Conservation (phyloP, 2,888 invertebrate species). For the Drosophila helvetica region DNA sequence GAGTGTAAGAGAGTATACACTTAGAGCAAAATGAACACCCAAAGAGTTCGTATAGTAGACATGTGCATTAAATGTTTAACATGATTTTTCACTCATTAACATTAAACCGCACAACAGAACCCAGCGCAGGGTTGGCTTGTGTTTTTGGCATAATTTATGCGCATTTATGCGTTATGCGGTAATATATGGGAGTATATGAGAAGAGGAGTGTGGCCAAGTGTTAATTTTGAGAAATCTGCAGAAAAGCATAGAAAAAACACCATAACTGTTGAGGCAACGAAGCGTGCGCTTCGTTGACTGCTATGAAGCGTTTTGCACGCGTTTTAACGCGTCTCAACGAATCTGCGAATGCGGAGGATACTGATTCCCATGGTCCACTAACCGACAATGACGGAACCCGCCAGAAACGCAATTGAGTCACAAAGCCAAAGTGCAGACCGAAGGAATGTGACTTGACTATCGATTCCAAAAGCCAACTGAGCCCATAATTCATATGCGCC, state of each 20-base stretch:
- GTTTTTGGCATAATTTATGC: constrained; percentile 79
- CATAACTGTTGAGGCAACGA: constrained; percentile 27
- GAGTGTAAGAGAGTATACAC: constrained; percentile 7
- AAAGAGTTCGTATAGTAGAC: constrained; percentile 42
- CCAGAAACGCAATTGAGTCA: constrained; percentile 41
- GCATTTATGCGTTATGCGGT: constrained; percentile 40
- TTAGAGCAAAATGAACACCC: too few species aligned
- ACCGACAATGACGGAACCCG: constrained; percentile 63
- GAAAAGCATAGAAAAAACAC: constrained; percentile 31
- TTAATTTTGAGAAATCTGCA: constrained; percentile 66
- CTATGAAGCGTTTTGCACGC: constrained; percentile 45
- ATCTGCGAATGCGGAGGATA: constrained; percentile 13
- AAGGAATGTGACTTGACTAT: constrained; percentile 72
- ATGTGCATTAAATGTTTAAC: constrained; percentile 77
- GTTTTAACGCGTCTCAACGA: constrained; percentile 47
- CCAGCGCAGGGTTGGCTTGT: constrained; percentile 60
- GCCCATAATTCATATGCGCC: constrained; percentile 82
- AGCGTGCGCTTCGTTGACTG: constrained; percentile 36
- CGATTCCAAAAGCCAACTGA: constrained; percentile 45
- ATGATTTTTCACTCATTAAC: constrained; percentile 78
- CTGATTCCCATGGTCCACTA: constrained; percentile 75
- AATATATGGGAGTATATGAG: constrained; percentile 20
- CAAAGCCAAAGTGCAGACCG: constrained; percentile 73
- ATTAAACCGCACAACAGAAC: constrained; percentile 41
- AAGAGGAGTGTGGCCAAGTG: constrained; percentile 61